Evolutionary conservation across 2,113 vertebrate genomes (phyloP).

Genomic region (Pycnonotus jocosus): DNA sequence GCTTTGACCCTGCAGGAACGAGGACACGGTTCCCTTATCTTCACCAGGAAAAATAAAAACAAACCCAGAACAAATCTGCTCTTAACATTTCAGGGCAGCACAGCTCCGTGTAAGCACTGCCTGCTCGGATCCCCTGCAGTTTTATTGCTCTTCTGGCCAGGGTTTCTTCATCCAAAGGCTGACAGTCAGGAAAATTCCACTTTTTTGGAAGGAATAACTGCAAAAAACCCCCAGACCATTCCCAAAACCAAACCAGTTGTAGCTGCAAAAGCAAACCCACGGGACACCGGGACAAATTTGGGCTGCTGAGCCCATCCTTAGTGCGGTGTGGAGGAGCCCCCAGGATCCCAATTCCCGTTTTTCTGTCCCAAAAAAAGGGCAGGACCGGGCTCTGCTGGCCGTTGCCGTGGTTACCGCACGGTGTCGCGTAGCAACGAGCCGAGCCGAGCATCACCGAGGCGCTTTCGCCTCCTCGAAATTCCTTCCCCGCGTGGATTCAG

Average conservation of each 20-base stretch:
- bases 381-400: neutral
- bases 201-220: neutral
- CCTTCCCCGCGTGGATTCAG: conserved; percentile 12
- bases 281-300: neutral
- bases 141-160: neutral
- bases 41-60: neutral
- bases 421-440: conserved; percentile 72
- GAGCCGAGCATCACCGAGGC: conserved; percentile 52
- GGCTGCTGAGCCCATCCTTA: neutral
- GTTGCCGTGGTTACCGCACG: conserved; percentile 67
- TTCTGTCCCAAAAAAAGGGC: neutral
- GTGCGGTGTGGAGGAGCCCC: neutral
- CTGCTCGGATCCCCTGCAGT: neutral
- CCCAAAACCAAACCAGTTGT: neutral
- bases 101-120: neutral
- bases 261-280: neutral
- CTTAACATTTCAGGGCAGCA: neutral
- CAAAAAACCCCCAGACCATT: neutral
- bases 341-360: neutral
- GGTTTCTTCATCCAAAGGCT: neutral
- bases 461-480: neutral
- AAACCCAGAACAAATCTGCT: neutral
- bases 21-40: neutral
- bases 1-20: neutral
- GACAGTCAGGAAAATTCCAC: neutral